Evolutionary conservation across 2,113 vertebrate species (phyloP), one percentile per base, ranked within the genome.

Genomic region (Leuciscus idus): DNA sequence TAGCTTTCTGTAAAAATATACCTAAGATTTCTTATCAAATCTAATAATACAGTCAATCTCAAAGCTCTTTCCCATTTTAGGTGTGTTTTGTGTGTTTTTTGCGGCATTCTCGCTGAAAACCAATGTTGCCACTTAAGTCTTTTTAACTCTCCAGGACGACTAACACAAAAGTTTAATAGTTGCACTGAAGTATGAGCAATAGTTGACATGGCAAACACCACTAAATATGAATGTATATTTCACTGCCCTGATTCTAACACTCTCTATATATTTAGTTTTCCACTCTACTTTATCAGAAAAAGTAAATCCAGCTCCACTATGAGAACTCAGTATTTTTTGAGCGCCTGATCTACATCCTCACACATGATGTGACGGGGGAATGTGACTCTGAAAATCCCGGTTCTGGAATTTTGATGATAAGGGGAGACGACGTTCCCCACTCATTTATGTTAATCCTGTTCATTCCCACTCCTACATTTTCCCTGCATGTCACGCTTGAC

Each of bases 371-470:
- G 75, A 90, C 84, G 15, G 26, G 28, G 48, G 30, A 39, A 61
- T 43, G 57, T 13, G 75, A 90, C 84, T 87, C 70, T 75, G 26
- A 68, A 72, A 83, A 84, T 85, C 61, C 10, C 19, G 50, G 64
- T 85, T 89, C 87, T 93, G 89, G 78, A 85, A 83, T 92, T 89
- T 33, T 89, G 87, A 89, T 87, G 88, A 93, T 92, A 92, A 91
- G 36, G 68, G 8, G 74, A 75, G 86, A 81, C 66, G 74, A 50
- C 28, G 33, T 61, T 70, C 64, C 90, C 90, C 87, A 79, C 87
- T 88, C 8, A 86, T 87, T 90, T 87, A 91, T 91, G 89, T 86
- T 90, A 90, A 91, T 91, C 89, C 88, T 77, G 13, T 86, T 87
- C 82, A 82, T 68, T 85, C 89, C 48, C 61, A 61, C 61, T 39